Base-by-base conservation (phyloP, 2,113 vertebrate genomes). In the Oncorhynchus masou region DNA sequence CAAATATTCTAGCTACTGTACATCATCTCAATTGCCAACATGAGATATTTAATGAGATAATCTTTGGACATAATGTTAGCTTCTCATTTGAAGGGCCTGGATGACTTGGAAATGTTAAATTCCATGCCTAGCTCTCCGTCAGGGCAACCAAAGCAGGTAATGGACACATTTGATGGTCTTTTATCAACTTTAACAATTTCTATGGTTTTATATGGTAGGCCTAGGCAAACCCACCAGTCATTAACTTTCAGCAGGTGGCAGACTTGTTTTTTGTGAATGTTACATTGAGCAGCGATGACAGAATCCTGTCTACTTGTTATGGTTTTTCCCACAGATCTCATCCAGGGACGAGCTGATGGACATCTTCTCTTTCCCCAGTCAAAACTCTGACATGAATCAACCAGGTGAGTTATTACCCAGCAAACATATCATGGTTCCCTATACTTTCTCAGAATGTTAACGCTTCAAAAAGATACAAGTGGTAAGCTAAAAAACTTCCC, bases 341-440 rank as follows among this genome's bases (percentile, higher is more conserved):
- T 64, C 76, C 8, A 78, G 5, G 13, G 71, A 71, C 74, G 88
- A 90, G 45, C 45, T 92, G 79, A 74, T 86, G 80, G 82, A 86
- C 0, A 75, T 90, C 15, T 91, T 92, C n/a, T 80, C 83, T 24
- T 1, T 75, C 62, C 73, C 70, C 48, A 19, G 3, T 0, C 72
- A 75, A 51, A 77, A 8, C 5, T 1, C 74, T 0, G 51, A 34
- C 12, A 9, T 13, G 69, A 73, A 34, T 81, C 81, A 78, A 24
- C 77, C 83, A 79, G 89, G 90, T 91, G 8, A 73, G 79, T 74
- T 27, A 39, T 22, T 5, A 49, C 39, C 22, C 3, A 49, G 15
- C 24, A 74, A 49, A 16, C 66, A 68, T 27, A 68, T 68, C 7
- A 12, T 68, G 27, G 66, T 68, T 29, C 4, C 66, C 15, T 68